A percentile compares a stretch with the other conserved stretches of the same genome.
These are phyloP conservation scores for Diplodus sargus DNA, from an alignment of 2,797 vertebrate species.

Conservation along the genomic window DNA sequence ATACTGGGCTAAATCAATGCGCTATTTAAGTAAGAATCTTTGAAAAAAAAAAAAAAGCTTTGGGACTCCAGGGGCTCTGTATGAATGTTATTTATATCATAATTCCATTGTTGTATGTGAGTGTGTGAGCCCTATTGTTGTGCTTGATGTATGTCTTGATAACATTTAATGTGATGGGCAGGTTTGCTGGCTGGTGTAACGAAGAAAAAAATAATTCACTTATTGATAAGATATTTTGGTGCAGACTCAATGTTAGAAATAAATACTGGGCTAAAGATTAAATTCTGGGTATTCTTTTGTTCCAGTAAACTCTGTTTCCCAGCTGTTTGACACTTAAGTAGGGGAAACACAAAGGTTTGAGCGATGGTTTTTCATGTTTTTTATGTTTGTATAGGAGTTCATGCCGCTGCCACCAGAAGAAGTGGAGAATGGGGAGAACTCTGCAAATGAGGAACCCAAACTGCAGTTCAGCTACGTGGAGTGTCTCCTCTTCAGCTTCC, in stretches of 20 bases:
- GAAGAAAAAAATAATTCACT: too few species aligned
- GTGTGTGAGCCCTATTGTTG: too few species aligned
- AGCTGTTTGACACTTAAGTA: not conserved
- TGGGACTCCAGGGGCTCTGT: too few species aligned
- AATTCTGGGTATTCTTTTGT: not conserved
- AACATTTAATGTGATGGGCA: too few species aligned
- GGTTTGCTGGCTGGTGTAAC: too few species aligned
- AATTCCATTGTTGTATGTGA: too few species aligned
- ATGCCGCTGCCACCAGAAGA: slow-evolving; percentile 98
- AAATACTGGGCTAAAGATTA: not conserved
- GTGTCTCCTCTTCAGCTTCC: slow-evolving; percentile 95
- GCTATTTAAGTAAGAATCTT: too few species aligned
- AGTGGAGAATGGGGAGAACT: slow-evolving; percentile 95
- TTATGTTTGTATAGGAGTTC: slow-evolving; percentile 87
- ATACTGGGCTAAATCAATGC: too few species aligned
- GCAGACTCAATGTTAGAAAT: not conserved
- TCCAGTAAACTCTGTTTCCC: not conserved
- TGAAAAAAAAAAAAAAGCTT: too few species aligned
- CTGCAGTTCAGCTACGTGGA: slow-evolving; percentile 98
- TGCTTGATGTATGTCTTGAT: too few species aligned
- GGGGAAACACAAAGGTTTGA: not conserved
- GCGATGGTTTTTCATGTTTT: not conserved
- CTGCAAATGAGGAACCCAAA: slow-evolving; percentile 93
- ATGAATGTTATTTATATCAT: too few species aligned
- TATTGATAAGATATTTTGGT: not conserved